A percentile compares a stretch with the other conserved stretches of the same genome.
These are phyloP conservation scores for Clusia tigrina DNA, from an alignment of 2,888 invertebrate genomes.

Conservation along the genomic window DNA sequence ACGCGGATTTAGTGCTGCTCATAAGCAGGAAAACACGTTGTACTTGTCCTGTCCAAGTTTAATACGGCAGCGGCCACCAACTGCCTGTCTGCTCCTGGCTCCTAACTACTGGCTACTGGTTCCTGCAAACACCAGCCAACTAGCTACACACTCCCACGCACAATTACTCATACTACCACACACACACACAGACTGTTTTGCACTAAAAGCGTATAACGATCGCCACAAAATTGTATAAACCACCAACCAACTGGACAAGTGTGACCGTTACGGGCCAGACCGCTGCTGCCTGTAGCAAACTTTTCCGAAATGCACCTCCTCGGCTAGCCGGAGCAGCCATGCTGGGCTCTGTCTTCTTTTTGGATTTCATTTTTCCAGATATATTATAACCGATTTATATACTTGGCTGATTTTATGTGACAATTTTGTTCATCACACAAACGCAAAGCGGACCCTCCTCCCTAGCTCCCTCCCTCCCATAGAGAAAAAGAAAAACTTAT, in stretches of 20 bases:
- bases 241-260: neutral
- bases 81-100: too few relatives aligned
- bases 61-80: too few relatives aligned
- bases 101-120: too few relatives aligned
- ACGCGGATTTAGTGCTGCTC: too few relatives aligned
- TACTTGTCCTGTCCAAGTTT: too few relatives aligned
- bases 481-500: neutral
- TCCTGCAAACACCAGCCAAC: neutral
- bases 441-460: too few relatives aligned
- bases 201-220: neutral
- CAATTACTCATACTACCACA: conserved; percentile 11
- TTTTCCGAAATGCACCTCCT: neutral
- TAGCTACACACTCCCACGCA: conserved; percentile 21
- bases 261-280: neutral
- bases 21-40: conserved; percentile 4
- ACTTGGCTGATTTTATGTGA: conserved; percentile 4
- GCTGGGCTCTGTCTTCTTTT: neutral
- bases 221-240: neutral
- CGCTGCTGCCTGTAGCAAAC: neutral
- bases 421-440: neutral
- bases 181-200: neutral
- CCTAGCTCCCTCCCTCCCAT: neutral
- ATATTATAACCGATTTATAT: neutral
- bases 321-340: neutral
- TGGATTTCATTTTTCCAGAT: neutral